phyloP scores from a whole-genome alignment of 2,113 vertebrate genomes.

The Asarcornis scutulata region DNA sequence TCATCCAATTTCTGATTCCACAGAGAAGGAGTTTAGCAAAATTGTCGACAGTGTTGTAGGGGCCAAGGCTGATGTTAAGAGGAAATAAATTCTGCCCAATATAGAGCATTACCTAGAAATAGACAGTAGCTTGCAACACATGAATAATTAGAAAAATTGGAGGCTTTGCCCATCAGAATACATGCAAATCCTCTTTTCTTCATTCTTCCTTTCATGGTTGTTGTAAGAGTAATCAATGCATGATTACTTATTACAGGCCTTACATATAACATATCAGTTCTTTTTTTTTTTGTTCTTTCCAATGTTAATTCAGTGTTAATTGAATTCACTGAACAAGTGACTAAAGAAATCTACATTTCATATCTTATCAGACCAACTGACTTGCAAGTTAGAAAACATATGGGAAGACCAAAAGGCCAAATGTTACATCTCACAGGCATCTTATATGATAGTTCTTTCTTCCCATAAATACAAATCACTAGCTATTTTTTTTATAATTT shows the following conservation, averaged over 20 bases:
- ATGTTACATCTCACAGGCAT: not conserved
- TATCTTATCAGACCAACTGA: not conserved
- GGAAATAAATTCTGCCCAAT: not conserved
- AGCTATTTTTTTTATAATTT: not conserved
- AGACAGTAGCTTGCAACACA: constrained; percentile 11
- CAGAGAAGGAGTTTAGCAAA: constrained; percentile 29
- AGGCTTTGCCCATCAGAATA: constrained; percentile 27
- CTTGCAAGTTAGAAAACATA: not conserved
- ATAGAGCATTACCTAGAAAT: constrained; percentile 15
- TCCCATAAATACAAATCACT: not conserved
- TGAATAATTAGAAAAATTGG: constrained; percentile 39
- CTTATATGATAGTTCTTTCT: not conserved
- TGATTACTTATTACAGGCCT: not conserved
- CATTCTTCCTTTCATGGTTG: not conserved
- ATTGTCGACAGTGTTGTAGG: not conserved
- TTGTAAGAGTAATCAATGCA: not conserved
- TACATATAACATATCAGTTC: not conserved
- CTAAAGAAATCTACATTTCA: not conserved
- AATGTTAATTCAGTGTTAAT: not conserved
- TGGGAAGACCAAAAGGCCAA: not conserved
- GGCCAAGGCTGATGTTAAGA: not conserved
- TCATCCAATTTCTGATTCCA: not conserved
- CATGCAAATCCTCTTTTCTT: constrained; percentile 28
- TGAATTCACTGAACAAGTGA: not conserved
- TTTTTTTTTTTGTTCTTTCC: not conserved